Percentiles rank a stretch among this genome's conserved stretches.
These are phyloP conservation scores for Anoplophora glabripennis DNA, from an alignment of 1,140 invertebrate genomes.

Conservation along the genomic window DNA sequence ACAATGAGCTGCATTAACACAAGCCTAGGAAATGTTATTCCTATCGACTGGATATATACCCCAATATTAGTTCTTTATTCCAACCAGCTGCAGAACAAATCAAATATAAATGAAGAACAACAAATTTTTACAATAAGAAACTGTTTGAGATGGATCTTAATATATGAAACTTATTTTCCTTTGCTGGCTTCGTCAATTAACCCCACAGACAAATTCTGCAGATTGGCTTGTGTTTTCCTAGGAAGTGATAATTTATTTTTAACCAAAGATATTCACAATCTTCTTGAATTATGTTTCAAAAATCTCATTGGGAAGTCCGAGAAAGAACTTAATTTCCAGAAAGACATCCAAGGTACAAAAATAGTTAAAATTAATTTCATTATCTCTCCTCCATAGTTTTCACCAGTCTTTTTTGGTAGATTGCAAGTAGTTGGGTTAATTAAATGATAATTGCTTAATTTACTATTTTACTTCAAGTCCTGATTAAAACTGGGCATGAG, in stretches of 20 bases:
- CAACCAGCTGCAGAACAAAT: slow-evolving; percentile 49
- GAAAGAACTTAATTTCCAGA: slow-evolving; percentile 54
- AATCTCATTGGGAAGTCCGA: slow-evolving; percentile 48
- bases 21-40: slow-evolving; percentile 55
- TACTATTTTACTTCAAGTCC: too few relatives aligned
- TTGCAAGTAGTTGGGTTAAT: too few relatives aligned
- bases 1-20: slow-evolving; percentile 33
- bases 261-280: slow-evolving; percentile 49
- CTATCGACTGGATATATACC: slow-evolving; percentile 67
- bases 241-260: slow-evolving; percentile 59
- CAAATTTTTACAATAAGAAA: slow-evolving; percentile 50
- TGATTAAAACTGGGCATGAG: too few relatives aligned
- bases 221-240: slow-evolving; percentile 57
- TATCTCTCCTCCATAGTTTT: too few relatives aligned
- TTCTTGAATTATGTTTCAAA: slow-evolving; percentile 51
- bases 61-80: slow-evolving; percentile 61
- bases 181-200: slow-evolving; percentile 53
- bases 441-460: too few relatives aligned
- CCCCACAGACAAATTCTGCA: slow-evolving; percentile 56
- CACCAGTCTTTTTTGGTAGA: too few relatives aligned
- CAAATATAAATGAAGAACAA: slow-evolving; percentile 42
- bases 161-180: slow-evolving; percentile 58
- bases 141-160: slow-evolving; percentile 57
- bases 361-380: too few relatives aligned
- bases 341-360: slow-evolving; percentile 42